These are phyloP conservation scores for Tachina lurida DNA, from an alignment of 2,888 invertebrate genomes.

Conservation along the genomic window DNA sequence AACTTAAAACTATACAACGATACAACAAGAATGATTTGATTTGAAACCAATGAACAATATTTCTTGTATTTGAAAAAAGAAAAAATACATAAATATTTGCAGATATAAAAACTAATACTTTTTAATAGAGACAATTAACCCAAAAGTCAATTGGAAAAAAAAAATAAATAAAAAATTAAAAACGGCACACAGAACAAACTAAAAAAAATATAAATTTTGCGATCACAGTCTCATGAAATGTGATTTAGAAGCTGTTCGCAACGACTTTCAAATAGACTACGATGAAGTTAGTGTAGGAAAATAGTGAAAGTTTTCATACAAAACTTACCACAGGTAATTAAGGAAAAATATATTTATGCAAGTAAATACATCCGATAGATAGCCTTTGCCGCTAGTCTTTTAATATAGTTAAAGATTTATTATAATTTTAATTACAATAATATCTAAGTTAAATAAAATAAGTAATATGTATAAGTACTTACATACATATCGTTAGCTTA, in stretches of 20 bases:
- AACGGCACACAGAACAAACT: constrained; percentile 32
- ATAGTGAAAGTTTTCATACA: not conserved
- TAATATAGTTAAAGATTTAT: too few species aligned
- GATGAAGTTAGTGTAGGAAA: not conserved
- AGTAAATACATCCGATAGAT: not conserved
- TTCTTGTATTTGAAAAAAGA: constrained; percentile 30
- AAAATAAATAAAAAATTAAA: constrained; percentile 24
- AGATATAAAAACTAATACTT: constrained; percentile 63
- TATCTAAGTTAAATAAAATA: too few species aligned
- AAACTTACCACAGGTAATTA: not conserved
- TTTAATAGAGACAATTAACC: constrained; percentile 74
- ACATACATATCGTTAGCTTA: too few species aligned
- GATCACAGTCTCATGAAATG: constrained; percentile 3
- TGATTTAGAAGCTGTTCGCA: constrained; percentile 9
- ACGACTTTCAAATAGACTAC: not conserved
- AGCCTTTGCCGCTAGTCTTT: not conserved
- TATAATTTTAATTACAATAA: too few species aligned
- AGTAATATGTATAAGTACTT: too few species aligned
- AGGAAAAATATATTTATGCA: not conserved
- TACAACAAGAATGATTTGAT: constrained; percentile 29
- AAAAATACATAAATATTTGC: constrained; percentile 47
- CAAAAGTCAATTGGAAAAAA: constrained; percentile 73
- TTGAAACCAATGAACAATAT: constrained; percentile 49
- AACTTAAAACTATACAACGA: constrained; percentile 18
- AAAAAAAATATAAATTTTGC: constrained; percentile 25